Evolutionary conservation across 30 jellyfish, hydroid and myxozoan genomes (phyloP).

Genomic region (Clytia hemisphaerica): DNA sequence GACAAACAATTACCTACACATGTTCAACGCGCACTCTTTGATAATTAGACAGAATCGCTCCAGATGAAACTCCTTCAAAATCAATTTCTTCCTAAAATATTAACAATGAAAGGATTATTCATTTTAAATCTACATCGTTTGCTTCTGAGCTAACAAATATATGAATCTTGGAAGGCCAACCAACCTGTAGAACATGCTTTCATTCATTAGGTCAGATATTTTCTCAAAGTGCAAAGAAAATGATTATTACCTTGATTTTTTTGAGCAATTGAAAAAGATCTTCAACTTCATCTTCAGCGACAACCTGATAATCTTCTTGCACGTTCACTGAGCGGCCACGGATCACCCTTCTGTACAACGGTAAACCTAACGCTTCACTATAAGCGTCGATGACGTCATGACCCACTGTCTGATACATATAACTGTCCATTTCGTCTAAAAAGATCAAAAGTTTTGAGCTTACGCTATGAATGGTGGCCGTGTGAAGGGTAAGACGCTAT

Average conservation of each 20-base stretch:
- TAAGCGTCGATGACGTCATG: slow-evolving; percentile 63
- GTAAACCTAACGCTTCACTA: slow-evolving; percentile 82
- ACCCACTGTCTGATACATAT: slow-evolving; percentile 94
- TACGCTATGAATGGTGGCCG: too few relatives aligned
- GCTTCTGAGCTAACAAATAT: background rate
- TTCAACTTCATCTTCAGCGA: slow-evolving; percentile 84
- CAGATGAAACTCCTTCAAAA: slow-evolving; percentile 83
- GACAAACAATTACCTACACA: slow-evolving; percentile 52
- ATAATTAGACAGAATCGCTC: slow-evolving; percentile 87
- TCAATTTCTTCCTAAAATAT: slow-evolving; percentile 40
- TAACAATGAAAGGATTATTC: background rate
- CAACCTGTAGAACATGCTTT: too few relatives aligned
- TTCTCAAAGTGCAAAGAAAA: too few relatives aligned
- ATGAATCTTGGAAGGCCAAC: too few relatives aligned
- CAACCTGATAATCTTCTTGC: slow-evolving; percentile 19
- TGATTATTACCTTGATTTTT: slow-evolving; percentile 52
- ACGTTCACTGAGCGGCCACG: slow-evolving; percentile 52
- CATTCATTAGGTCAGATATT: too few relatives aligned
- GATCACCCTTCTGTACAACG: slow-evolving; percentile 59
- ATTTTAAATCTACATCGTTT: background rate
- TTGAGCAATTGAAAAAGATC: slow-evolving; percentile 56
- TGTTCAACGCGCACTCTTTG: slow-evolving; percentile 89
- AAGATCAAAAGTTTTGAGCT: too few relatives aligned
- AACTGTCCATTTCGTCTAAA: slow-evolving; percentile 86
- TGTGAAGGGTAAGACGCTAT: too few relatives aligned